Evolutionary conservation across 2,888 invertebrate genomes (phyloP), one percentile per base, ranked within the genome.

Genomic region (Trissoscelio sp.): DNA sequence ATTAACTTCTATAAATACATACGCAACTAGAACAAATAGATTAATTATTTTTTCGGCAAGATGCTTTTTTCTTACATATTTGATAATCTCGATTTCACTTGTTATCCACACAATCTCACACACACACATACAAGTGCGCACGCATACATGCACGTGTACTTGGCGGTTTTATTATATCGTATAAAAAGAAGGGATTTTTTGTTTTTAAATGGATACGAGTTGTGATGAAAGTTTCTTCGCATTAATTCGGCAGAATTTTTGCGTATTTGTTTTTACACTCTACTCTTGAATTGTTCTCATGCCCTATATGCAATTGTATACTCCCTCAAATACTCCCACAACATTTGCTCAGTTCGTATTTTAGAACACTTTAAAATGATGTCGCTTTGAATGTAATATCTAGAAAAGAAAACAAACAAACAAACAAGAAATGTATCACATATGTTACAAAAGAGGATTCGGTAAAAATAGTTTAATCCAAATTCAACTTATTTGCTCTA

Each of bases 111-210:
- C n/a, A n/a, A n/a, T n/a, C n/a, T n/a, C 72, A 72, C 58, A 66
- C 79, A 72, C 31, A 51, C 66, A 79, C 11, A 7, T 60, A 48
- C 60, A 39, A 73, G 62, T 60, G 39, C 57, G 37, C 66, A 64
- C 48, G 14, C 60, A 73, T 46, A 67, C 53, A 60, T 57, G 53
- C 79, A 67, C 51, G 34, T 62, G 60, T 53, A 67, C 79, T 79
- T 79, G 58, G 66, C 58, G 70, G 20, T 62, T 73, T 48, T 57
- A 58, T 34, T 39, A 58, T 64, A 73, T 73, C 60, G 79, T 79
- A 79, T 79, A 79, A 79, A 79, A 73, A 79, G 73, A 73, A 79
- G 73, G 73, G 73, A 60, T n/a, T n/a, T n/a, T n/a, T n/a, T n/a
- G n/a, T n/a, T n/a, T n/a, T 67, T 79, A 73, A 79, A 44, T 73